phyloP scores from a whole-genome alignment of 2,113 vertebrate species.

The Microcebus tavaratra region DNA sequence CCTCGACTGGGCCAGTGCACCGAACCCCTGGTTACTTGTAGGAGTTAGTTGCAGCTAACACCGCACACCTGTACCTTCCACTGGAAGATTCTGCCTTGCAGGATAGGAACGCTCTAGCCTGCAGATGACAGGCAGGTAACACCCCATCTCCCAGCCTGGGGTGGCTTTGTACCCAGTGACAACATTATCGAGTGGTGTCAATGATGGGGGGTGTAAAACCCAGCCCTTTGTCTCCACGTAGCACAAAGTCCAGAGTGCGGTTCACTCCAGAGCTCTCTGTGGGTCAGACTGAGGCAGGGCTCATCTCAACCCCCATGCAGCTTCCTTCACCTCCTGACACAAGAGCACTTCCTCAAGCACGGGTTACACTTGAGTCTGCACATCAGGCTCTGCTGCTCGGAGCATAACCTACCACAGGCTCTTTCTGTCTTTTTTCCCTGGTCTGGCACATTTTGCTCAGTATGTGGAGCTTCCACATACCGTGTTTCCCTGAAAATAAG shows the following conservation, averaged over 20 bases:
- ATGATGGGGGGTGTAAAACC: neutral
- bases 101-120: neutral
- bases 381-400: neutral
- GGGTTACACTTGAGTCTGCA: neutral
- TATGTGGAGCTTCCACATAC: accelerated
- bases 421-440: neutral
- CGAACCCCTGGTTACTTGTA: too few species aligned
- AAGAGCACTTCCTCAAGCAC: neutral
- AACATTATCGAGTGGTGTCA: neutral
- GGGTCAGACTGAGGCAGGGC: neutral
- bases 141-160: neutral
- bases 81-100: neutral
- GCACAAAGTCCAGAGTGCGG: neutral
- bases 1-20: too few species aligned
- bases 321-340: neutral
- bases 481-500: too few species aligned
- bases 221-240: neutral
- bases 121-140: too few species aligned
- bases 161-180: neutral
- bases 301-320: accelerated
- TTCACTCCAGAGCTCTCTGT: neutral
- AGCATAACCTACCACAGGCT: neutral
- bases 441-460: neutral
- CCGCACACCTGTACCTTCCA: neutral
- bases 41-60: neutral